These are phyloP conservation scores for Nerophis ophidion DNA, from an alignment of 2,113 vertebrate species.

Conservation along the genomic window DNA sequence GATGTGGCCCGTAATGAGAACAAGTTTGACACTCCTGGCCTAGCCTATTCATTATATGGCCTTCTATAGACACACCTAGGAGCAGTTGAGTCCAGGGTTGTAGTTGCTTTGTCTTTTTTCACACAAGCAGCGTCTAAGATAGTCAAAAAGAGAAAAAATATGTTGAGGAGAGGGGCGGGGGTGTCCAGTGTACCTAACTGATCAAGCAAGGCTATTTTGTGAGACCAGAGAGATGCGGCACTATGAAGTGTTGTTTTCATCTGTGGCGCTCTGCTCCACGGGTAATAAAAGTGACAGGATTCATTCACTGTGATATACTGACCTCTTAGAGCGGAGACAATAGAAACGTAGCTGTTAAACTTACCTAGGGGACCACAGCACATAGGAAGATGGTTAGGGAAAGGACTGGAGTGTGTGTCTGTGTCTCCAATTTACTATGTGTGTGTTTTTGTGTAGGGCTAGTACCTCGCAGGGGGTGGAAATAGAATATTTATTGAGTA, in stretches of 20 bases:
- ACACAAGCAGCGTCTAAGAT: slow-evolving; percentile 53
- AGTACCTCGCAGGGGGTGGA: slow-evolving; percentile 15
- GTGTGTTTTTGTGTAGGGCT: background rate
- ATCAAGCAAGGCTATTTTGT: slow-evolving; percentile 76
- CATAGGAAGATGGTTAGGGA: slow-evolving; percentile 38
- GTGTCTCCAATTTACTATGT: background rate
- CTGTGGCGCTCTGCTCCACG: slow-evolving; percentile 66
- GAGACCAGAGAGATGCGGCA: slow-evolving; percentile 66
- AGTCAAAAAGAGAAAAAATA: slow-evolving; percentile 38
- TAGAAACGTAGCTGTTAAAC: slow-evolving; percentile 79
- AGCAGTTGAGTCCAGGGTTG: slow-evolving; percentile 40
- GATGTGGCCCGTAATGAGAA: no score
- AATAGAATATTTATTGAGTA: slow-evolving; percentile 75
- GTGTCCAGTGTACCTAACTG: slow-evolving; percentile 65
- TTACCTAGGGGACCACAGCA: slow-evolving; percentile 71
- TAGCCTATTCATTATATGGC: slow-evolving; percentile 68
- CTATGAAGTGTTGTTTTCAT: slow-evolving; percentile 78
- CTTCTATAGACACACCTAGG: slow-evolving; percentile 58
- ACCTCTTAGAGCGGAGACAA: slow-evolving; percentile 77
- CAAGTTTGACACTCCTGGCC: slow-evolving; percentile 5
- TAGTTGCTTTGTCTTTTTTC: slow-evolving; percentile 57
- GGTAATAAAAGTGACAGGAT: slow-evolving; percentile 80
- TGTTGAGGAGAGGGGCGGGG: slow-evolving; percentile 19
- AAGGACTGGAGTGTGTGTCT: slow-evolving; percentile 2
- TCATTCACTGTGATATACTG: slow-evolving; percentile 79